A percentile compares a stretch with the other conserved stretches of the same genome.
phyloP scores from a whole-genome alignment of 2,113 vertebrate species.

The Chionodraco myersi region DNA sequence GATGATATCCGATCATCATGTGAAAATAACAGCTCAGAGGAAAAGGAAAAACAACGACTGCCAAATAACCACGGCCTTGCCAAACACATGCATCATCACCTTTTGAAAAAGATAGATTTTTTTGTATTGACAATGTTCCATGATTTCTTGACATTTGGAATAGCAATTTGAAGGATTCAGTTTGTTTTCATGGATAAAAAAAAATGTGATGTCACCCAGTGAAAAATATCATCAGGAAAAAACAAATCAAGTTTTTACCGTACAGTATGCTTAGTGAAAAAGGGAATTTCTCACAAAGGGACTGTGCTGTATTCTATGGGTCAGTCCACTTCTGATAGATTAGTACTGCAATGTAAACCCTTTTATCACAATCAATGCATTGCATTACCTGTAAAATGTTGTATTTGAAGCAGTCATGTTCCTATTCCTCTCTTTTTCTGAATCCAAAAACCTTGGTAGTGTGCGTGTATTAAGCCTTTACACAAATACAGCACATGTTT shows the following conservation, averaged over 20 bases:
- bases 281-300: too few relatives aligned
- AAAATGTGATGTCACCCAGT: neutral
- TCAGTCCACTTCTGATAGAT: neutral
- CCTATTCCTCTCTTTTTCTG: neutral
- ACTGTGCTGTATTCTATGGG: too few relatives aligned
- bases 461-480: neutral
- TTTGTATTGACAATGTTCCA: neutral
- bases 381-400: neutral
- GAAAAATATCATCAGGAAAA: neutral
- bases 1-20: constrained; percentile 63
- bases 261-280: too few relatives aligned
- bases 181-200: neutral
- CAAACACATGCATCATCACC: constrained; percentile 37
- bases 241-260: neutral
- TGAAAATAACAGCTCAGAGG: constrained; percentile 52
- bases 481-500: neutral
- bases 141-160: neutral
- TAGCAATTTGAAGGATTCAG: neutral
- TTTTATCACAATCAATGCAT: neutral
- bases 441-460: neutral
- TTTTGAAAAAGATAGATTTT: constrained; percentile 7
- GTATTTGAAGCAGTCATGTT: neutral
- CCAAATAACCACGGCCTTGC: constrained; percentile 22
- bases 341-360: neutral
- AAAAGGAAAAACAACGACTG: constrained; percentile 37